Percentiles rank a stretch among this genome's conserved stretches.
These are phyloP conservation scores for Leuctra nigra DNA, from an alignment of 2,888 invertebrate species.

Conservation along the genomic window DNA sequence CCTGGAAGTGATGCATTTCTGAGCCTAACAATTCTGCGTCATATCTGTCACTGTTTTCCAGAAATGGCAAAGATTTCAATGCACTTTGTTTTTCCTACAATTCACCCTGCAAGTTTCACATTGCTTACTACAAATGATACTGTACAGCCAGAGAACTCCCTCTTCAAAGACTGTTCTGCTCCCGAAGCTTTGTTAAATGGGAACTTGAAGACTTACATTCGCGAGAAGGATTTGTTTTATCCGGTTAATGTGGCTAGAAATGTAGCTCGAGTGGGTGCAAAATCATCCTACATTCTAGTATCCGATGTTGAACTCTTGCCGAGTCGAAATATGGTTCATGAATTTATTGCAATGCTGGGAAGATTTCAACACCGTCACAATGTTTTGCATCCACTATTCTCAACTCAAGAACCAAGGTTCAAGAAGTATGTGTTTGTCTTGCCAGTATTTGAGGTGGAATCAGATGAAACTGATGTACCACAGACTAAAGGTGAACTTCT, in stretches of 20 bases:
- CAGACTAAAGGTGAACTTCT: constrained; percentile 52
- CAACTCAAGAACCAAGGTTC: constrained; percentile 13
- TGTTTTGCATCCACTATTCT: constrained; percentile 16
- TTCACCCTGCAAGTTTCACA: constrained; percentile 42
- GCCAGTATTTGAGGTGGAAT: constrained; percentile 63
- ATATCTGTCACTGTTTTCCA: constrained; percentile 58
- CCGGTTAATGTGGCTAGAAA: constrained; percentile 69
- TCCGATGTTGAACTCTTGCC: constrained; percentile 68
- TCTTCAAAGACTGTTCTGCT: constrained; percentile 23
- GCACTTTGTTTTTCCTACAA: constrained; percentile 56
- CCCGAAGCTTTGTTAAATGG: constrained; percentile 20
- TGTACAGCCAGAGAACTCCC: background rate
- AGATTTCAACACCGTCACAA: constrained; percentile 42
- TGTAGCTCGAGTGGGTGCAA: constrained; percentile 57
- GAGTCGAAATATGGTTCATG: constrained; percentile 53
- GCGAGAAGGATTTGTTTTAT: constrained; percentile 46
- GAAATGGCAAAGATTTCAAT: constrained; percentile 63
- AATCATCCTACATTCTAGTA: constrained; percentile 57
- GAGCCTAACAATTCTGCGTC: constrained; percentile 53
- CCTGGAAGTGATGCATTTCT: constrained; percentile 58
- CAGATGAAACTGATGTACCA: constrained; percentile 51
- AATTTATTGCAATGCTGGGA: constrained; percentile 51
- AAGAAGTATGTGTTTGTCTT: constrained; percentile 54
- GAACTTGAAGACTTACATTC: constrained; percentile 30
- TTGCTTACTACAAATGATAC: background rate